Percentiles rank a stretch among this genome's conserved stretches.
These are phyloP conservation scores for Platypus cylindrus DNA, from an alignment of 2,888 invertebrate genomes.

Conservation along the genomic window DNA sequence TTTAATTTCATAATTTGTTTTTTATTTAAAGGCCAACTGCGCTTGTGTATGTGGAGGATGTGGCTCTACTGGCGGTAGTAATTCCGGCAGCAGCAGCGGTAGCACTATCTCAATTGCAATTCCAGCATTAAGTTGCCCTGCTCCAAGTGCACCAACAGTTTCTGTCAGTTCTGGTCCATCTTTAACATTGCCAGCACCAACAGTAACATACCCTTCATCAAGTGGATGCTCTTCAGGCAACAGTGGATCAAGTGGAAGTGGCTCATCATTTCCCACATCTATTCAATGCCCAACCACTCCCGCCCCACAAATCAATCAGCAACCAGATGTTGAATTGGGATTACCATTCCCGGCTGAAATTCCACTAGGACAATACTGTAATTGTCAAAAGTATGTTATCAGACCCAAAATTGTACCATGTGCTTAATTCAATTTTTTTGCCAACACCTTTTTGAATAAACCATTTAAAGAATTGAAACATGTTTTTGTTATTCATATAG, in stretches of 20 bases:
- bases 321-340: slow-evolving; percentile 10
- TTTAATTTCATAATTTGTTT: no score
- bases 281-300: slow-evolving; percentile 4
- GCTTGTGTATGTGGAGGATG: no score
- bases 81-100: no score
- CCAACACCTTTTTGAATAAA: no score
- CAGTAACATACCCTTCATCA: not conserved
- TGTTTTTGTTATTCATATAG: no score
- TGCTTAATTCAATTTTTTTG: no score
- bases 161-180: not conserved
- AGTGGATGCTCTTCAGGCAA: no score
- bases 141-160: not conserved
- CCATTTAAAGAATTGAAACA: no score
- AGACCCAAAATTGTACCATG: slow-evolving; percentile 11
- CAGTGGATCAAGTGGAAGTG: no score
- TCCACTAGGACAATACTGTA: slow-evolving; percentile 10
- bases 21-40: no score
- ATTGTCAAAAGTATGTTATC: slow-evolving; percentile 11
- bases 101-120: no score
- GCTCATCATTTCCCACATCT: not conserved
- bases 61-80: no score
- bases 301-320: slow-evolving; percentile 5
- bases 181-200: not conserved
- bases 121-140: not conserved
- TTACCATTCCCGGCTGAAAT: slow-evolving; percentile 9